Percentiles rank a stretch among this genome's conserved stretches.
Evolutionary conservation across 1,140 invertebrate genomes (phyloP).

Genomic region (Anoplolepis gracilipes): DNA sequence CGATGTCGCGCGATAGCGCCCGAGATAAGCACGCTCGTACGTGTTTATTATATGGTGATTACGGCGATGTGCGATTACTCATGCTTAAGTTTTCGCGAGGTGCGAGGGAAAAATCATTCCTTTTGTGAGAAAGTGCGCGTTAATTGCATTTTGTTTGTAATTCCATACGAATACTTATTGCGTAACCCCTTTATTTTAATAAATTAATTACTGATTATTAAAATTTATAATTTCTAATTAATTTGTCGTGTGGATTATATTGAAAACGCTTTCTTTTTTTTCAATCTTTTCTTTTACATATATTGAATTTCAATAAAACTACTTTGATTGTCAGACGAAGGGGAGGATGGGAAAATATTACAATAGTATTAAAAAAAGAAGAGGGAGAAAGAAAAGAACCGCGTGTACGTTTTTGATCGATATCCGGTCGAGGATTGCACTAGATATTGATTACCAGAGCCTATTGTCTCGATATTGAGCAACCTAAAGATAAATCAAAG

Average conservation of each 20-base stretch:
- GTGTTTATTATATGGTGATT: slow-evolving; percentile 73
- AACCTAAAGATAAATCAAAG: slow-evolving; percentile 66
- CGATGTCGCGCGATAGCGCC: slow-evolving; percentile 81
- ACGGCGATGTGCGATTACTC: slow-evolving; percentile 68
- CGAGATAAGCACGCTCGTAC: slow-evolving; percentile 66
- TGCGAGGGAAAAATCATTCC: slow-evolving; percentile 71
- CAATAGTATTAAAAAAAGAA: slow-evolving; percentile 1
- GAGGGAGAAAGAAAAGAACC: too few species aligned
- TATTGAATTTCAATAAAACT: not conserved
- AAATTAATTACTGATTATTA: not conserved
- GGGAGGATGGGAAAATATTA: not conserved
- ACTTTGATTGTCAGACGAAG: not conserved
- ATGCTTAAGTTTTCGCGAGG: slow-evolving; percentile 71
- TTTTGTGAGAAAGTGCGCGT: slow-evolving; percentile 69
- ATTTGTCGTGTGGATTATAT: not conserved
- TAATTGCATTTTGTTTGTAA: slow-evolving; percentile 34
- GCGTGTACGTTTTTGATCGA: slow-evolving; percentile 36
- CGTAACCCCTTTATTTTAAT: not conserved
- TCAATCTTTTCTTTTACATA: too few species aligned
- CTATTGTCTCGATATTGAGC: slow-evolving; percentile 62
- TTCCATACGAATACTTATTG: not conserved
- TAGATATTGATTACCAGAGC: slow-evolving; percentile 64
- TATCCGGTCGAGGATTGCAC: slow-evolving; percentile 36
- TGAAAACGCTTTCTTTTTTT: not conserved
- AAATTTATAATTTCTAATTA: not conserved